Base-by-base conservation (phyloP, 2,113 vertebrate genomes). In the Conger conger region DNA sequence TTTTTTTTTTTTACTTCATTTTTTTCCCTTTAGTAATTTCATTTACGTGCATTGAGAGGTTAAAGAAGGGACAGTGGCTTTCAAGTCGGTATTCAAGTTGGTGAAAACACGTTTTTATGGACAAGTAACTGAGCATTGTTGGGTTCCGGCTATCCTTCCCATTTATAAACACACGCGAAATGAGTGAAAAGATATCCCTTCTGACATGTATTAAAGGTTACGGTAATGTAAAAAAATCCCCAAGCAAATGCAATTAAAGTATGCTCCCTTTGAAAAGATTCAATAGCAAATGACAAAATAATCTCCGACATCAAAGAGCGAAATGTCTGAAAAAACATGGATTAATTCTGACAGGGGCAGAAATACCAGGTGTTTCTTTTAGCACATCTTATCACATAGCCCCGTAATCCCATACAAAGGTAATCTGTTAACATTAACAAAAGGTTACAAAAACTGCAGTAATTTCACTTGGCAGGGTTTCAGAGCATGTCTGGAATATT, bases 41-140 rank as follows among this genome's bases (percentile, higher is more conserved):
- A 89, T 91, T 91, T 90, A 79, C 87, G 91, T 91, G 87, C n/a
- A 16, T 80, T 35, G 35, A 81, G 83, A 93, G 91, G 90, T 93
- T 88, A 92, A 85, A 89, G 84, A 2, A 83, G 63, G 92, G 90
- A 91, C 91, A 91, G 87, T 38, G 86, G 85, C 90, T 90, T 88
- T 84, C 88, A 91, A 89, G 87, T 87, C 35, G 84, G 60, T 83
- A 88, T 89, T 89, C 89, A n/a, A n/a, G n/a, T n/a, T n/a, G n/a
- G n/a, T 89, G 91, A 88, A 60, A 82, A 89, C 89, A 90, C 17
- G 88, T 92, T 91, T 7, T 63, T 89, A 88, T 88, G 88, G 91
- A 89, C 89, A 88, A 85, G 88, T 7, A 73, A 89, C 85, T 88
- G 83, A 91, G 80, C 82, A 86, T 83, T 91, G 91, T 89, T 88